Percentiles rank a stretch among this genome's conserved stretches.
Conservation (phyloP, 2,888 invertebrate species). For the Helicoverpa assulta region DNA sequence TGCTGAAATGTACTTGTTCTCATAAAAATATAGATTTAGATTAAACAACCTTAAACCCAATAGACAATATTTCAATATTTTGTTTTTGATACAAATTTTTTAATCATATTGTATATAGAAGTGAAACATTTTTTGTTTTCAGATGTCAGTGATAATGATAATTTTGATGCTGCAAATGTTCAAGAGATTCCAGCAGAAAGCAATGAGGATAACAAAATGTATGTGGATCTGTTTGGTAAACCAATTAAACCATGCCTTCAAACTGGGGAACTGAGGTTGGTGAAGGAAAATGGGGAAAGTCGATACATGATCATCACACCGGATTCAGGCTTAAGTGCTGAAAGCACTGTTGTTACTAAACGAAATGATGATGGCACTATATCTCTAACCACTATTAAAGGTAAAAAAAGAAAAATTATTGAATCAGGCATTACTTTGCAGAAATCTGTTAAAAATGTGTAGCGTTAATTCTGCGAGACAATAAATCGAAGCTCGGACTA, state of each 20-base stretch:
- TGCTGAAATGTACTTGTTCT: too few species aligned
- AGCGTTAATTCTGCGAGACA: too few species aligned
- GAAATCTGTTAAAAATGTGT: too few species aligned
- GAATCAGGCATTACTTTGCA: too few species aligned
- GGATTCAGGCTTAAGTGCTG: conserved; percentile 64
- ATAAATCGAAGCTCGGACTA: too few species aligned
- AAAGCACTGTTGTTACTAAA: conserved; percentile 77
- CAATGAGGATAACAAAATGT: conserved; percentile 74
- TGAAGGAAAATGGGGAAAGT: conserved; percentile 75
- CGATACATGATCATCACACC: conserved; percentile 78
- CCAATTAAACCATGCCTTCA: conserved; percentile 74
- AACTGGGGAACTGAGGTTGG: conserved; percentile 76
- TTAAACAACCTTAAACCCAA: too few species aligned
- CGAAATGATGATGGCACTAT: conserved; percentile 86
- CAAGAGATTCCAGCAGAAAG: conserved; percentile 57
- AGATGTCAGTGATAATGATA: conserved; percentile 31
- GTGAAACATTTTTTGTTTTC: conserved; percentile 11
- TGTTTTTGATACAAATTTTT: not conserved
- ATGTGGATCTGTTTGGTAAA: conserved; percentile 76
- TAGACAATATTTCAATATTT: not conserved
- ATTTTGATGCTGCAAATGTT: conserved; percentile 43
- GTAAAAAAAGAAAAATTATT: conserved; percentile 56
- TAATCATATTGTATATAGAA: too few species aligned
- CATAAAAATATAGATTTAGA: too few species aligned
- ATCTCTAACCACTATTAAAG: conserved; percentile 79